A percentile compares a stretch with the other conserved stretches of the same genome.
Evolutionary conservation across 2,113 vertebrate species (phyloP).

Genomic region (Stegastes partitus): DNA sequence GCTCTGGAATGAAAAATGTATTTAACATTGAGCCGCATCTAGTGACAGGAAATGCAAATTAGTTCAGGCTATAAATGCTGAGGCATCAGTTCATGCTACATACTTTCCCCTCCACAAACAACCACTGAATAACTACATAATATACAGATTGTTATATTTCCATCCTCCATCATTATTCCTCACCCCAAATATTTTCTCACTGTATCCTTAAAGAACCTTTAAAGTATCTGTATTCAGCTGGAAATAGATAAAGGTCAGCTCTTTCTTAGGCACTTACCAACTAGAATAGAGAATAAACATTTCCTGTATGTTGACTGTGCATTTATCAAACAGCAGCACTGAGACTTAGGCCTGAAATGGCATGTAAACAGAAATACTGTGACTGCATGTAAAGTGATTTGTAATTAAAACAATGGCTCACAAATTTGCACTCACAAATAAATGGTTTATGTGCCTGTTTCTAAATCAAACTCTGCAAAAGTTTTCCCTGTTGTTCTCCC

Average conservation of each 20-base stretch:
- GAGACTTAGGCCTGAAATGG: no score
- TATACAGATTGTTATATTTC: no score
- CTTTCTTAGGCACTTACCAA: not conserved
- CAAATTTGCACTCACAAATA: no score
- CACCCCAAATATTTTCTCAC: not conserved
- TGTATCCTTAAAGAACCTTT: not conserved
- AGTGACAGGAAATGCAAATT: no score
- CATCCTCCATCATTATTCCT: not conserved
- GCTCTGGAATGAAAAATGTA: conserved; percentile 79
- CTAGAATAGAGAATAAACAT: not conserved
- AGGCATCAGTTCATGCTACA: not conserved
- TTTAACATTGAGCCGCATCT: not conserved
- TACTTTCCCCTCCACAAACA: not conserved
- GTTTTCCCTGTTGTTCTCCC: not conserved
- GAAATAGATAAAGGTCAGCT: not conserved
- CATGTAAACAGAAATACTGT: no score
- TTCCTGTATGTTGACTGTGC: no score
- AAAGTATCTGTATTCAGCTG: not conserved
- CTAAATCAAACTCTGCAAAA: no score
- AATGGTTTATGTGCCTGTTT: no score
- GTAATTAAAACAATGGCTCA: no score
- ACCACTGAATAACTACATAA: not conserved
- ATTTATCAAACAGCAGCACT: not conserved
- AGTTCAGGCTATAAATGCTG: not conserved
- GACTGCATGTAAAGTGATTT: no score